Evolutionary conservation across 2,797 vertebrate species (phyloP).

Genomic region (Scolopax bukidnonensis): DNA sequence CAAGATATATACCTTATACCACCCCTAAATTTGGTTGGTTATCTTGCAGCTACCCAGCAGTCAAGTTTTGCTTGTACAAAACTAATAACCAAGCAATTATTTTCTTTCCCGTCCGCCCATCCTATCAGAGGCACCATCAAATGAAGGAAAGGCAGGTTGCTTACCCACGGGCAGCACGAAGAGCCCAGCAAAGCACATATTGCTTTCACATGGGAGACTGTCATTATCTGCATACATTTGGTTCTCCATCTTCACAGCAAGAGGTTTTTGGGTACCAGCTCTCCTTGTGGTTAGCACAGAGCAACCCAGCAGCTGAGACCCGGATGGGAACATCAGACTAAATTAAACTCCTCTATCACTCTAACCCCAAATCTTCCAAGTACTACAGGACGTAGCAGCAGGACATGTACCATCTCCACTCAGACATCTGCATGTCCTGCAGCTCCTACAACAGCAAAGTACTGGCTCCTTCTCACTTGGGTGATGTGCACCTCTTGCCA

Average conservation of each 20-base stretch:
- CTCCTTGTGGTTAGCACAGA: neutral
- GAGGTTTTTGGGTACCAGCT: neutral
- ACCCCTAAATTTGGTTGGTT: neutral
- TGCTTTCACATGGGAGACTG: neutral
- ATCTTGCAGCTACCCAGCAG: neutral
- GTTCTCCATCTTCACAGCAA: neutral
- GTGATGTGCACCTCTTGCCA: neutral
- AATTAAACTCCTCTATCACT: neutral
- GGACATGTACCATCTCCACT: neutral
- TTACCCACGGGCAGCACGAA: neutral
- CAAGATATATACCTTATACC: neutral
- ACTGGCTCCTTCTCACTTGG: neutral
- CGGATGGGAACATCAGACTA: neutral
- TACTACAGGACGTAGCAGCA: neutral
- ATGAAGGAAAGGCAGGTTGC: neutral
- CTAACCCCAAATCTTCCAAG: neutral
- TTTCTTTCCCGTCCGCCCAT: neutral
- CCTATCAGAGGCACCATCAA: fast-evolving
- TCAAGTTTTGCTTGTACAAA: neutral
- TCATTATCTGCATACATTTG: neutral
- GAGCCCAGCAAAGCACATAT: neutral
- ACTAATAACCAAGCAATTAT: neutral
- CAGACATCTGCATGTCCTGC: neutral
- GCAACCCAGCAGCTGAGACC: neutral
- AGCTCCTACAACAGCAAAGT: neutral